These are phyloP conservation scores for Danionella dracula DNA, from an alignment of 2,797 vertebrate species.

Conservation along the genomic window DNA sequence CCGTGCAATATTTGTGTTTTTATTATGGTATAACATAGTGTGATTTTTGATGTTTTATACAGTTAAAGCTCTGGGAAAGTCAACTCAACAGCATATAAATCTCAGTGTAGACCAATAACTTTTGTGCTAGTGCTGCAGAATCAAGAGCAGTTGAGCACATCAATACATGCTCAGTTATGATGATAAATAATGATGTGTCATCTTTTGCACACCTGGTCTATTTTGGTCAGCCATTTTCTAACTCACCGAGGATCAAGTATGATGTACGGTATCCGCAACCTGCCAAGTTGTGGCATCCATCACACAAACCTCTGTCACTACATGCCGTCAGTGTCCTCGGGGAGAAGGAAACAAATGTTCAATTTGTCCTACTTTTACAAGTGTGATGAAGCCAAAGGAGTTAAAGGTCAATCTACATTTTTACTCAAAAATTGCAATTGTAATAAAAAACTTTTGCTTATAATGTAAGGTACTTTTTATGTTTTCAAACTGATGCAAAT, in stretches of 20 bases:
- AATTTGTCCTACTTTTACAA: too few relatives aligned
- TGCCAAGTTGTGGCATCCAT: slow-evolving; percentile 35
- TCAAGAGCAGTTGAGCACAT: slow-evolving; percentile 15
- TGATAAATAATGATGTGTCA: slow-evolving; percentile 28
- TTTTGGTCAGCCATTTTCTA: slow-evolving; percentile 13
- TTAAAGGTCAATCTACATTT: too few relatives aligned
- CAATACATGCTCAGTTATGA: slow-evolving; percentile 23
- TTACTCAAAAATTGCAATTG: too few relatives aligned
- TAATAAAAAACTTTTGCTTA: too few relatives aligned
- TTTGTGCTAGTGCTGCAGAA: not conserved
- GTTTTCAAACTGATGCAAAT: too few relatives aligned
- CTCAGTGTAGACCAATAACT: not conserved
- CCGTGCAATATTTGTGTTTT: too few relatives aligned
- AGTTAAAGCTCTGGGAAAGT: not conserved
- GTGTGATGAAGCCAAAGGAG: too few relatives aligned
- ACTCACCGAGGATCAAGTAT: slow-evolving; percentile 27
- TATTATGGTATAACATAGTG: too few relatives aligned
- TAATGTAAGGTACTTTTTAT: too few relatives aligned
- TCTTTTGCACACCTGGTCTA: slow-evolving; percentile 19
- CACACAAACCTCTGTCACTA: slow-evolving; percentile 33
- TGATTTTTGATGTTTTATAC: too few relatives aligned
- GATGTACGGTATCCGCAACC: slow-evolving; percentile 32
- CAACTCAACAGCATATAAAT: not conserved
- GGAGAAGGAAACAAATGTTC: slow-evolving; percentile 3
- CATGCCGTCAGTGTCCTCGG: slow-evolving; percentile 18